Percentiles rank a stretch among this genome's conserved stretches.
These are phyloP conservation scores for Lethrus apterus DNA, from an alignment of 1,140 invertebrate genomes.

Conservation along the genomic window DNA sequence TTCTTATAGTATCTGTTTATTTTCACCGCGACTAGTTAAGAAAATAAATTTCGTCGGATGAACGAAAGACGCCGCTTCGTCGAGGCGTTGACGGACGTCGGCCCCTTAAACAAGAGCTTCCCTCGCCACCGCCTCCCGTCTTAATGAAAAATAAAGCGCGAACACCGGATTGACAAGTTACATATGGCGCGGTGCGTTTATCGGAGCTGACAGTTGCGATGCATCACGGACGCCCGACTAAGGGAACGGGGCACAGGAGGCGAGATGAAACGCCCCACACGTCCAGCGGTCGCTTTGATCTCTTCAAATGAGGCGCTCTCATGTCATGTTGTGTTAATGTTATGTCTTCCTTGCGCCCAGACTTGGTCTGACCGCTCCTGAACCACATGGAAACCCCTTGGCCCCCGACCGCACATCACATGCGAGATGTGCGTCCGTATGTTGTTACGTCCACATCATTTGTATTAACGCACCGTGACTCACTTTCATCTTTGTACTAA, in stretches of 20 bases:
- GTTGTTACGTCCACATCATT: too few species aligned
- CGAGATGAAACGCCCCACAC: conserved; percentile 19
- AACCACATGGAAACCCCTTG: too few species aligned
- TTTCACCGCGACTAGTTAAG: too few species aligned
- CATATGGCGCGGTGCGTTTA: conserved; percentile 31
- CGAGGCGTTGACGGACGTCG: too few species aligned
- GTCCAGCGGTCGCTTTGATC: conserved; percentile 30
- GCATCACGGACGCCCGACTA: conserved; percentile 14
- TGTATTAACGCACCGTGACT: too few species aligned
- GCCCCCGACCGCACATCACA: too few species aligned
- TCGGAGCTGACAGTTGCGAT: conserved; percentile 24
- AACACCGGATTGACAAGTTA: conserved; percentile 27
- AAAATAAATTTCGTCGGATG: too few species aligned
- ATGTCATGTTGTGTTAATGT: conserved; percentile 35
- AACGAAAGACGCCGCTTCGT: too few species aligned
- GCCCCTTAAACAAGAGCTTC: too few species aligned
- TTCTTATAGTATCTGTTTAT: too few species aligned
- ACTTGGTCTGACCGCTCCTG: conserved; percentile 28
- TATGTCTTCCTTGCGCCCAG: conserved; percentile 28
- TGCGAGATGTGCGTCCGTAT: too few species aligned
- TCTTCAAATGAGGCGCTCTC: conserved; percentile 35
- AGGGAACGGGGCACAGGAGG: conserved; percentile 10
- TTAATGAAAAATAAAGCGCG: conserved; percentile 21
- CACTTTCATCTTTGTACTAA: too few species aligned
- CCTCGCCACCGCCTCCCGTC: background rate